Base-by-base conservation (phyloP, 2,113 vertebrate species). In the Gasterosteus aculeatus region DNA sequence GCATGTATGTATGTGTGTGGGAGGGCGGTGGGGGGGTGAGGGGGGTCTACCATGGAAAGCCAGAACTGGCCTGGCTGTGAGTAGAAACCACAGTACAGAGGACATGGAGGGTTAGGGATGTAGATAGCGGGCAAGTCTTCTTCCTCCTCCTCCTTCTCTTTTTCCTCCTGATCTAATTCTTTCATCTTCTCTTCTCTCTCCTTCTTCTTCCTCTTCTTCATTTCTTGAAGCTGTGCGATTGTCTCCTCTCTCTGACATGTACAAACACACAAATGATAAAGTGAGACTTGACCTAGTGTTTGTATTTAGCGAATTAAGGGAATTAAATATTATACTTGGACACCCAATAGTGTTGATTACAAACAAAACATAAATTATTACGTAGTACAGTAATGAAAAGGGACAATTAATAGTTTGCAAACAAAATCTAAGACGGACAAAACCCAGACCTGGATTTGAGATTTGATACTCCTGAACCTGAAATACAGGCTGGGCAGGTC, bases 391-490 rank as follows among this genome's bases (percentile, higher is more conserved):
- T 14, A 3, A 29, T 60, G 35, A 54, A 63, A 15, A 3, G 16
- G 44, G 44, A 1, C 54, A 15, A 57, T 57, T 16, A 57, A 44
- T 62, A 33, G 11, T 15, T 19, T 39, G 11, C 1, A 66, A 39
- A 67, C 14, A 5, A 26, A 44, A 38, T 26, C 33, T 1, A 22
- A 60, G 14, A 19, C 1, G 11, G 59, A 57, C 2, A 8, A 15
- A 12, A 42, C 2, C 8, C 31, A 56, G 16, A 99, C 97, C 97
- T 96, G 89, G 64, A 99, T 95, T 80, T 54, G 91, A 33, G 97
- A 97, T 85, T 96, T 97, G 93, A 99, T 94, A 87, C 97, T 98
- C 70, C 63, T 90, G 90, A 99, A 99, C 85, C 87, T 92, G 91
- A 98, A 99, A 83, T 75, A 92, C n/a, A 93, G 92, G 0, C 76